Base-by-base conservation (phyloP, 2,113 vertebrate genomes). In the Gobius niger region DNA sequence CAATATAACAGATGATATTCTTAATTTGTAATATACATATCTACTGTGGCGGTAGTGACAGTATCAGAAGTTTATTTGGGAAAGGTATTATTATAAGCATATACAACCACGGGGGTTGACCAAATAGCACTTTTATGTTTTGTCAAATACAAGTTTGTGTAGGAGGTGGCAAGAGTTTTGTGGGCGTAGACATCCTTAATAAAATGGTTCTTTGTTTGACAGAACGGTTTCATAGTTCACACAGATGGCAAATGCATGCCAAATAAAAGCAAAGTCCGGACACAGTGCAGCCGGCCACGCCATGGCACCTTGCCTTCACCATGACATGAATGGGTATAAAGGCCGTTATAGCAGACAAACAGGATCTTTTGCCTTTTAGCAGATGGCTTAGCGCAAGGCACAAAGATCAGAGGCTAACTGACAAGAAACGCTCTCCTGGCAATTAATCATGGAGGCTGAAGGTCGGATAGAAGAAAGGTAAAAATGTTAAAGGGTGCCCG, bases 371-470 rank as follows among this genome's bases (percentile, higher is more conserved):
- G n/a, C 52, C 90, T 93, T 91, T 89, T 84, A 87, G 93, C 93
- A 95, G 94, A 95, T 93, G 93, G 92, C 91, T 90, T 85, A 86
- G 91, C 81, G 41, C 47, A 70, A 89, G 83, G 90, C 91, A 90
- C 90, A 93, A 91, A 94, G 95, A 95, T 94, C 94, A 94, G 90
- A 89, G 89, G 90, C 88, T 94, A 91, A 92, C 87, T 92, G 93
- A 93, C 91, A 95, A 92, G 87, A 92, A 89, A 83, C 76, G 80
- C 90, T 90, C 88, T 94, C 90, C 84, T 89, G 89, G 93, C 90
- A 92, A 94, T 95, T 95, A 92, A 94, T 94, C 93, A 96, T 91
- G 57, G 24, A 60, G 85, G 88, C 90, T 86, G 92, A 94, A 95
- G 94, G 94, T 93, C 90, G 87, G 6, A 4, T 0, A 84, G 88